Conservation (phyloP, 2,888 invertebrate genomes). For the Aromia moschata region DNA sequence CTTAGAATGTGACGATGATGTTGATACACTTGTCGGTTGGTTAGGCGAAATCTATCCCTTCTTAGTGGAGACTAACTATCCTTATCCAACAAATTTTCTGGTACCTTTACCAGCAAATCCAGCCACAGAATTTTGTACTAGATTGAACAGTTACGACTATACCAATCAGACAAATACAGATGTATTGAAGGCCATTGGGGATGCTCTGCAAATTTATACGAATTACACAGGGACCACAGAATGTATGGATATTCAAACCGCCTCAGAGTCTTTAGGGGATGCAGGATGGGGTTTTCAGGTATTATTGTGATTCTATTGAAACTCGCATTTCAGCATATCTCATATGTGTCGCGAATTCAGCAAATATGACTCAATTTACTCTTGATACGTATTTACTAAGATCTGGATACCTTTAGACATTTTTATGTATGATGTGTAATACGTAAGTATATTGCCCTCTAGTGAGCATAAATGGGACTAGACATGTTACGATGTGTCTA, state of each 20-base stretch:
- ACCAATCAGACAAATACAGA: slow-evolving; percentile 52
- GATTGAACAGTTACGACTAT: slow-evolving; percentile 56
- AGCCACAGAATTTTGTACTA: slow-evolving; percentile 72
- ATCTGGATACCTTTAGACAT: too few relatives aligned
- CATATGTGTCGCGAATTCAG: too few relatives aligned
- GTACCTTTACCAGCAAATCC: slow-evolving; percentile 86
- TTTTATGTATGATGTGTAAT: too few relatives aligned
- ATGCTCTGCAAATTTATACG: slow-evolving; percentile 78
- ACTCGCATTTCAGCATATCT: too few relatives aligned
- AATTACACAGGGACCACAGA: slow-evolving; percentile 80
- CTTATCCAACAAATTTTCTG: slow-evolving; percentile 86
- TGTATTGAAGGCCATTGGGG: slow-evolving; percentile 71
- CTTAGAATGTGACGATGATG: slow-evolving; percentile 68
- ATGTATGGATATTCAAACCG: slow-evolving; percentile 73
- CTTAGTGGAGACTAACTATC: slow-evolving; percentile 96
- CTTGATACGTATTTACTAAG: too few relatives aligned
- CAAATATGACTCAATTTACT: too few relatives aligned
- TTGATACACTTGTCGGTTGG: slow-evolving; percentile 73
- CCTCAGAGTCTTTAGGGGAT: slow-evolving; percentile 73
- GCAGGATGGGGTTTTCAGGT: slow-evolving; percentile 87
- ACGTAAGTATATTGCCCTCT: too few relatives aligned
- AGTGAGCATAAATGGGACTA: too few relatives aligned
- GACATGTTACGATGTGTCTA: too few relatives aligned
- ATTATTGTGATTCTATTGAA: too few relatives aligned
- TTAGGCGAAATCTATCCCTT: slow-evolving; percentile 77